These are phyloP conservation scores for Charina bottae DNA, from an alignment of 2,113 vertebrate species.

Conservation along the genomic window DNA sequence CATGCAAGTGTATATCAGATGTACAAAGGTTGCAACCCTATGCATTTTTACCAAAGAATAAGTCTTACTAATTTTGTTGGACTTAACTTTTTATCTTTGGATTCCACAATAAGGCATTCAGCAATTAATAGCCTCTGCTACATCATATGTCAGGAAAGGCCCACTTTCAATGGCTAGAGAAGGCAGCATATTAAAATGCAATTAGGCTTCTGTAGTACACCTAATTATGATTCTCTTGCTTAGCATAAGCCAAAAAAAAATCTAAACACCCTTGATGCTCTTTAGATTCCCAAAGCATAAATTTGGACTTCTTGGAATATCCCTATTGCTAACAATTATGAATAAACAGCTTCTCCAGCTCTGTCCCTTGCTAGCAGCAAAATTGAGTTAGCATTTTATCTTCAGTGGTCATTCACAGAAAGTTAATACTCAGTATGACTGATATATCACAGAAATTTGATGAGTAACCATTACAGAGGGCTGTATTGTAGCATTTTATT, in stretches of 20 bases:
- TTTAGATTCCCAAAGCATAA: slow-evolving; percentile 7
- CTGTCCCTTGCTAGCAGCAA: not conserved
- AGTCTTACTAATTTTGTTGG: no score
- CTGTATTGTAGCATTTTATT: slow-evolving; percentile 9
- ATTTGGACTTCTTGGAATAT: not conserved
- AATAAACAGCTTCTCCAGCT: not conserved
- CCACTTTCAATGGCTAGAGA: not conserved
- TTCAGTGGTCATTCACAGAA: not conserved
- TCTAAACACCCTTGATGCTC: not conserved
- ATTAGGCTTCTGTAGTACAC: not conserved
- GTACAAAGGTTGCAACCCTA: not conserved
- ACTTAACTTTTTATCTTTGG: not conserved
- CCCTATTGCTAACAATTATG: not conserved
- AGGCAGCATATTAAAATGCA: not conserved
- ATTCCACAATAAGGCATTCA: no score
- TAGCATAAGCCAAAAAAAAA: not conserved
- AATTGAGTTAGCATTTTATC: slow-evolving; percentile 12
- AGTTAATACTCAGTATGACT: slow-evolving; percentile 17
- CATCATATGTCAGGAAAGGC: not conserved
- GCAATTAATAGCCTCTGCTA: not conserved
- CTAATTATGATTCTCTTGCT: slow-evolving; percentile 2
- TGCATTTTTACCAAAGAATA: not conserved
- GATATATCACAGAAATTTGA: slow-evolving; percentile 11
- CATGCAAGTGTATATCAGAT: not conserved
- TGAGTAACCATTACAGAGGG: not conserved